Evolutionary conservation across 2,888 invertebrate genomes (phyloP), one percentile per base, ranked within the genome.

Genomic region (Meliscaeva auricollis): DNA sequence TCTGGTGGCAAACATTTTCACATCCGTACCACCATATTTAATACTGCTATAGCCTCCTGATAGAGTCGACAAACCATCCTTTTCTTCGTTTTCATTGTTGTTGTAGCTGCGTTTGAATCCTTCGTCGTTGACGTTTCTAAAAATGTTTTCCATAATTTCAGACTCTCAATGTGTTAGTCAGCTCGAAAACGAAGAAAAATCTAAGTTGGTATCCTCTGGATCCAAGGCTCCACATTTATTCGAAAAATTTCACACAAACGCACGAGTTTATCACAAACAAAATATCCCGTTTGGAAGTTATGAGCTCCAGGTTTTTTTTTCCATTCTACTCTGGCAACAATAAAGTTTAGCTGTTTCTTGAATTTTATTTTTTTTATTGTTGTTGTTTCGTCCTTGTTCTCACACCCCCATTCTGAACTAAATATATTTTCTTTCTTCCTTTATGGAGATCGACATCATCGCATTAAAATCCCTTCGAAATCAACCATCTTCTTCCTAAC

Each of bases 381-480:
- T 52, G 20, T 46, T 46, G 17, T 50, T 52, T 69, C 26, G 69
- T 58, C 48, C 50, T 44, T 69, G 48, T 68, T 38, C 56, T 22
- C 54, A 44, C 50, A 52, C 50, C 17, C n/a, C 26, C 26, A 38
- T 35, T 6, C 38, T 9, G 9, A 35, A 38, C 38, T 13, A 9
- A 8, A 3, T 15, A 22, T 48, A 11, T 48, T n/a, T 35, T 30
- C 20, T 70, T 38, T 69, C 30, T 35, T 30, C 48, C 60, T 60
- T 60, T 66, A 77, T 78, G 69, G 72, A 81, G 82, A 87, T 82
- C 82, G 74, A 87, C 77, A 87, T 78, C 87, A 82, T 82, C 77
- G 82, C 74, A 82, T 78, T 82, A 74, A 74, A 85, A 80, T 80
- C 80, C 76, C 76, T 81, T 85, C 58, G 76, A 85, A 87, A 87